Base-by-base conservation (phyloP, 2,888 invertebrate genomes). In the Oscheius sp. region DNA sequence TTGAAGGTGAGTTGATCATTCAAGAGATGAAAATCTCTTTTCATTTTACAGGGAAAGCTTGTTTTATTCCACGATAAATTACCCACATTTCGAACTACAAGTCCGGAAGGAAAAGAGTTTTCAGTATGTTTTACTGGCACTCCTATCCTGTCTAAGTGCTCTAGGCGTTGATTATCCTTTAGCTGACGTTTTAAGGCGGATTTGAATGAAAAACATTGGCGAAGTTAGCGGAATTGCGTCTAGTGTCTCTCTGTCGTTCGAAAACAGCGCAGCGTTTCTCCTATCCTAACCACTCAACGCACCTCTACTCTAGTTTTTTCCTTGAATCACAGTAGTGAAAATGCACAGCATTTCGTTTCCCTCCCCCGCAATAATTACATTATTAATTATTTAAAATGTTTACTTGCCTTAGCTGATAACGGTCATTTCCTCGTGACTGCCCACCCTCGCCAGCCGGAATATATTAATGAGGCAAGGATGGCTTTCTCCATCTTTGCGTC, bases 401-500 rank as follows among this genome's bases (percentile, higher is more conserved):
- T 34, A 10, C 12, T 10, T 48, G 25, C 15, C 5, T 20, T 48
- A 20, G 12, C 48, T 12, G 25, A 20, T 23, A 48, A 23, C 25
- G 25, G 8, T 48, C 17, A n/a, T n/a, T 55, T 55, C 31, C 34
- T 20, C 34, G 55, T 55, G 55, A 55, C 34, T 34, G 25, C 20
- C 55, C 55, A 55, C 55, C 55, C 33, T 55, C 55, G 34, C 34
- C 20, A 8, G 42, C 12, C 34, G 34, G 55, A 55, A 55, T 55
- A 42, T 42, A 55, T 55, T 53, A 15, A 20, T 10, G 12, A 33
- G 20, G 55, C 31, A 3, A 15, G 34, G 33, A 55, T 8, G 25
- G 33, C 33, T 55, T 20, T 53, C 10, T 25, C 55, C 34, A 42
- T 42, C 42, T 42, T 42, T 55, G 55, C 55, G 55, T 55, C 55